phyloP scores from a whole-genome alignment of 2,797 vertebrate genomes.

The Otus scops region DNA sequence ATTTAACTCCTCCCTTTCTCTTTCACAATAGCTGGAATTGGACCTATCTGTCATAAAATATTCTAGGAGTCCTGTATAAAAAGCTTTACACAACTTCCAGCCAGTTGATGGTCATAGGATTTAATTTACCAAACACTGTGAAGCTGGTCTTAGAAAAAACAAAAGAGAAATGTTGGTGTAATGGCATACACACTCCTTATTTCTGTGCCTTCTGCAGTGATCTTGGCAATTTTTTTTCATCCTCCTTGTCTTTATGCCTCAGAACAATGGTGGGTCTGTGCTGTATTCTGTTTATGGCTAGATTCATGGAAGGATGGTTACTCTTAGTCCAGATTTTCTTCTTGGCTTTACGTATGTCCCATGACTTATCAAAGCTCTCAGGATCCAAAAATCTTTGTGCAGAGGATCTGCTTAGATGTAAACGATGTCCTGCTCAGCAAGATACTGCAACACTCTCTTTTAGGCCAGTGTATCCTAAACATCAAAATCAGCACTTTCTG shows the following conservation, averaged over 20 bases:
- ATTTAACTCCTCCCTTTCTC: not conserved
- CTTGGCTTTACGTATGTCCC: not conserved
- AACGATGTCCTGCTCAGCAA: not conserved
- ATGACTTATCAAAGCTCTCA: not conserved
- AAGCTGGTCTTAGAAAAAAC: not conserved
- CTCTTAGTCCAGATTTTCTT: not conserved
- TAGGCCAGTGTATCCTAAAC: not conserved
- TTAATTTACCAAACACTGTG: not conserved
- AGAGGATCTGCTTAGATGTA: not conserved
- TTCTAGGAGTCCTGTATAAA: not conserved
- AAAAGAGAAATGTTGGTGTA: rapidly evolving
- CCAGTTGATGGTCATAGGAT: not conserved
- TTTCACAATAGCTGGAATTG: not conserved
- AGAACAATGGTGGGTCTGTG: not conserved
- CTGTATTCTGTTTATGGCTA: not conserved
- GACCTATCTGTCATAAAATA: not conserved
- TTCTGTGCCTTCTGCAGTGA: not conserved
- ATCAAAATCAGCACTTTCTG: not conserved
- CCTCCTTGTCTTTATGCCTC: not conserved
- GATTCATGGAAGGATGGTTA: not conserved
- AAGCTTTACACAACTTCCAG: not conserved
- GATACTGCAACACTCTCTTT: rapidly evolving
- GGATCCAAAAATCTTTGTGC: not conserved
- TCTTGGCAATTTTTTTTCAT: not conserved
- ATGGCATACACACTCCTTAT: not conserved